Base-by-base conservation (phyloP, 2,888 invertebrate genomes). In the Patella caerulea region DNA sequence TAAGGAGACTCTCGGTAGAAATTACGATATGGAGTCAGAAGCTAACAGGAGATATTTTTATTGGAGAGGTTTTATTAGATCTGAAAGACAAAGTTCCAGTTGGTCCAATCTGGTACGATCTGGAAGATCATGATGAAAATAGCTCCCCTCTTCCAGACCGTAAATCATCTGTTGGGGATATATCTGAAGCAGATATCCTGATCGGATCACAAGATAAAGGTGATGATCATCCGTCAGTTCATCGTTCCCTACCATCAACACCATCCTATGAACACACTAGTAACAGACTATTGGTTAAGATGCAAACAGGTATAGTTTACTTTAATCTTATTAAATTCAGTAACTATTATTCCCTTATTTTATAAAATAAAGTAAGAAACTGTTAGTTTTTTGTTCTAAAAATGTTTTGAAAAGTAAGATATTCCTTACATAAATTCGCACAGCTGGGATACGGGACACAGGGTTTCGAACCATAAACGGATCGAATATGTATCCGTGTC, bases 21-120 rank as follows among this genome's bases (percentile, higher is more conserved):
- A 95, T 97, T 24, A 96, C 96, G 19, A 93, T 97, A 17, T 97
- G 97, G 97, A 97, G 97, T 90, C 94, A 95, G 83, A 95, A 95
- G 85, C 96, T 96, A 0, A 95, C 96, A 85, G 96, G 96, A 85
- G 94, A 95, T 73, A 81, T 82, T 15, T 91, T 90, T 83, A 78
- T 90, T 87, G 93, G 93, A 1, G 93, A 93, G 84, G 90, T 92
- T 34, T 88, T 94, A 90, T 93, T 88, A 11, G 96, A 96, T 85
- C 92, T 96, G 79, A 94, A 95, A 87, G 95, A 96, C 12, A 45
- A 76, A 53, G 75, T 56, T 2, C 76, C 65, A 88, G 96, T 97
- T 91, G 94, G 96, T 78, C 96, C 97, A 0, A 95, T 96, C 72
- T 97, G 97, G 97, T 97, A 96, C 82, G 85, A 84, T 53, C 85